phyloP scores from a whole-genome alignment of 2,888 invertebrate species.

The Tipula vernalis region DNA sequence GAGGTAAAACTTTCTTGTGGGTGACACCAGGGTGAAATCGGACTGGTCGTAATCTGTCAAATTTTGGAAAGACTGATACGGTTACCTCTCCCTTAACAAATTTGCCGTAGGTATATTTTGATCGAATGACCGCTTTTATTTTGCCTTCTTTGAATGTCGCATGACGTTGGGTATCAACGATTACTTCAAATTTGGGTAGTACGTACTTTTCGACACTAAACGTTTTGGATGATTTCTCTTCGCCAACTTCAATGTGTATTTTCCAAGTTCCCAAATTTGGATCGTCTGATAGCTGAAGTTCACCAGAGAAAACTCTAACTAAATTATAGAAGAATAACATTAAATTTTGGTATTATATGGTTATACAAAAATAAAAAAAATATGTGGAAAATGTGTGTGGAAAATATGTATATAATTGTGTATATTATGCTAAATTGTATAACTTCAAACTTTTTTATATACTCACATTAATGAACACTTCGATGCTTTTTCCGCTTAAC shows the following conservation, averaged over 20 bases:
- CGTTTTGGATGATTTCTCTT: conserved; percentile 18
- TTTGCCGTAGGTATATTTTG: conserved; percentile 80
- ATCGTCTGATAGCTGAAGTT: conserved; percentile 62
- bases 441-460: not conserved
- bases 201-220: conserved; percentile 79
- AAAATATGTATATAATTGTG: no score
- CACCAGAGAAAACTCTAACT: conserved; percentile 66
- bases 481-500: conserved; percentile 33
- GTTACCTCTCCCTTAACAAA: conserved; percentile 78
- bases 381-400: no score
- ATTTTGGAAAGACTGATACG: conserved; percentile 70
- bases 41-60: conserved; percentile 37
- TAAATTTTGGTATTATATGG: not conserved
- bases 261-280: conserved; percentile 84
- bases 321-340: conserved; percentile 10
- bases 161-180: conserved; percentile 69
- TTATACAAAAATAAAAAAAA: no score
- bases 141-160: conserved; percentile 68
- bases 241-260: conserved; percentile 44
- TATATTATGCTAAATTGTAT: no score
- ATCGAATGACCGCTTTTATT: conserved; percentile 64
- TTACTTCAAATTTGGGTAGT: conserved; percentile 85
- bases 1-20: conserved; percentile 55
- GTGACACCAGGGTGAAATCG: conserved; percentile 28
- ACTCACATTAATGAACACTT: not conserved